Evolutionary conservation across 92 coral and sea anemone species (phyloP).

Genomic region (Zoanthus sansibaricus): DNA sequence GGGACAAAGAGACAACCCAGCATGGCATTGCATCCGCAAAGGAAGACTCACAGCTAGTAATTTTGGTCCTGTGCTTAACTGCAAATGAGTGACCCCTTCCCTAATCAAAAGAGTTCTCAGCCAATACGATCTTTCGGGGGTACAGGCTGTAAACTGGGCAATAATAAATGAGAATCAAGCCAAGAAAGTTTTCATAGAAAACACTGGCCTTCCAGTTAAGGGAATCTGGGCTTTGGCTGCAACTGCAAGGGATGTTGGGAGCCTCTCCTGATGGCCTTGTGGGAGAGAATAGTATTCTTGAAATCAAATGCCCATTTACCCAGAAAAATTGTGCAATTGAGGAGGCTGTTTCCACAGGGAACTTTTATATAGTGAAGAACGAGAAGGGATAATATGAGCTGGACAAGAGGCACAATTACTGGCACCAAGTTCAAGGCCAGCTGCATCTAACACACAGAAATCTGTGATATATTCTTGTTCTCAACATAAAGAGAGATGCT

Average conservation of each 20-base stretch:
- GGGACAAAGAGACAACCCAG: constrained; percentile 42
- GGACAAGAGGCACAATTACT: constrained; percentile 49
- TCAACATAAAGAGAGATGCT: constrained; percentile 57
- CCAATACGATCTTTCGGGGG: constrained; percentile 41
- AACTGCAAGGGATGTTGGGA: constrained; percentile 55
- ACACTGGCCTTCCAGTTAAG: not conserved
- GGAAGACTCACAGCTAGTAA: constrained; percentile 32
- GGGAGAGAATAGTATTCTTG: constrained; percentile 51
- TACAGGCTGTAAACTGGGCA: constrained; percentile 6
- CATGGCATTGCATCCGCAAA: constrained; percentile 38
- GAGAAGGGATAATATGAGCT: constrained; percentile 33
- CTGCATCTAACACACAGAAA: constrained; percentile 56
- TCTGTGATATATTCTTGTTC: constrained; percentile 44
- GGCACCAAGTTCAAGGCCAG: constrained; percentile 70
- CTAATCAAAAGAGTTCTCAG: constrained; percentile 31
- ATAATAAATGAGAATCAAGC: constrained; percentile 13
- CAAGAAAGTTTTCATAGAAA: constrained; percentile 18
- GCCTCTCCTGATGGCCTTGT: constrained; percentile 66
- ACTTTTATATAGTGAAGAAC: constrained; percentile 16
- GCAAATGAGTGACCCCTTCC: constrained; percentile 23
- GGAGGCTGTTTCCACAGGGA: constrained; percentile 39
- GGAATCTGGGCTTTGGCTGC: constrained; percentile 36
- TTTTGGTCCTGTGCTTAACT: constrained; percentile 35
- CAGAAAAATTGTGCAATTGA: constrained; percentile 48
- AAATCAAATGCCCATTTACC: constrained; percentile 61